A percentile compares a stretch with the other conserved stretches of the same genome.
phyloP scores from a whole-genome alignment of 2,797 vertebrate genomes.

The Gallinago nigripennis region DNA sequence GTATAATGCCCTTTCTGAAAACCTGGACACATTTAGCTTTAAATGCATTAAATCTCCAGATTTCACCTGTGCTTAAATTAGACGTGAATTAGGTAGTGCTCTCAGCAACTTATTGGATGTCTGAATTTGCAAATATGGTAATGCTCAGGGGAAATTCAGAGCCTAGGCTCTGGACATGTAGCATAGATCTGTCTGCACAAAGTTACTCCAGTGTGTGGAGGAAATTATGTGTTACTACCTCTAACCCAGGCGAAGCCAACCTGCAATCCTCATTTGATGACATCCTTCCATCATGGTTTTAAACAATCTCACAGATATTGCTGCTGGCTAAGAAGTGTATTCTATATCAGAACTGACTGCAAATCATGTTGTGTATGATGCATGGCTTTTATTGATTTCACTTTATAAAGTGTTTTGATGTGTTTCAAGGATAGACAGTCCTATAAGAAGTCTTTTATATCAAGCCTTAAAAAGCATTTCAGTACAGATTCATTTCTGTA shows the following conservation, averaged over 20 bases:
- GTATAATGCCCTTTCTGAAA: neutral
- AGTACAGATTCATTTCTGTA: neutral
- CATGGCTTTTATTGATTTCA: neutral
- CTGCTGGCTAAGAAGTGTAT: neutral
- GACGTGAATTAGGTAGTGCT: neutral
- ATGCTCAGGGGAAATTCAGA: neutral
- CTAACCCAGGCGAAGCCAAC: neutral
- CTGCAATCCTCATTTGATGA: neutral
- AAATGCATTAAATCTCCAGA: neutral
- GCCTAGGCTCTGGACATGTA: neutral
- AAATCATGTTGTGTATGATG: neutral
- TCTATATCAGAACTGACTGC: neutral
- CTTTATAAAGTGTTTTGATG: neutral
- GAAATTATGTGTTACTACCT: neutral
- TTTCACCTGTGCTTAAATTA: neutral
- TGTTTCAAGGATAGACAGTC: neutral
- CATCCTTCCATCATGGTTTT: neutral
- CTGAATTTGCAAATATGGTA: neutral
- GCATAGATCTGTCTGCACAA: neutral
- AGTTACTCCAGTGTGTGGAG: neutral
- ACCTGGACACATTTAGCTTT: neutral
- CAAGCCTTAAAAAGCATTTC: neutral
- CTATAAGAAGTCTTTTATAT: neutral
- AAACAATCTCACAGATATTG: neutral
- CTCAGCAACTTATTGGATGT: neutral